Base-by-base conservation (phyloP, 2,888 invertebrate species). In the Poecilobothrus nobilitatus region DNA sequence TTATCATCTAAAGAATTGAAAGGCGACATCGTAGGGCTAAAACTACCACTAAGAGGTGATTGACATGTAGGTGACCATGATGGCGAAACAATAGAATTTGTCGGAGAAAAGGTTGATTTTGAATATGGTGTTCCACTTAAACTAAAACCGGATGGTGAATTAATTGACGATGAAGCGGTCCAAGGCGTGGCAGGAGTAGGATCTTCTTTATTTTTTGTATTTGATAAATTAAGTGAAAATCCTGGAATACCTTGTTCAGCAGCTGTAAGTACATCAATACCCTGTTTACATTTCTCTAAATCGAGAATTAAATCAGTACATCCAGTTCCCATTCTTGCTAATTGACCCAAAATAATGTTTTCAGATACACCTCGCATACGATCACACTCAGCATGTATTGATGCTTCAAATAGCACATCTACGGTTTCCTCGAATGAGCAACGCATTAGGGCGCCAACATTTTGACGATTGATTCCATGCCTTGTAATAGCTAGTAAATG, bases 401-500 rank as follows among this genome's bases (percentile, higher is more conserved):
- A 94, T 0, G 97, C 97, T 79, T 98, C 97, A 85, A 98, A 87
- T 74, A 98, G 81, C 70, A 98, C 96, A 78, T 98, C 96, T 0
- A 95, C 97, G 2, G 74, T 97, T 87, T 98, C 97, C 83, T 98
- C 97, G 81, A 98, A 98, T 10, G 97, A 97, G 80, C 97, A 97
- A 82, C 96, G 89, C 93, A 97, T 97, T 70, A 97, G 87, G 6
- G 95, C 95, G 68, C 97, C 97, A 67, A 95, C 95, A 76, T 96
- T 95, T 78, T 95, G 94, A 73, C 92, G 87, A 83, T 98, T 98
- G 79, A 98, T 97, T 76, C 97, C 97, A 86, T 98, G 97, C 84
- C 97, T 92, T 64, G 97, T 97, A 80, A 98, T 98, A 71, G 97
- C 97, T 97, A 98, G 98, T 78, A 98, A 87, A 84, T 97, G 97